phyloP scores from a whole-genome alignment of 2,888 invertebrate genomes.

The Nephrocerus scutellatus region DNA sequence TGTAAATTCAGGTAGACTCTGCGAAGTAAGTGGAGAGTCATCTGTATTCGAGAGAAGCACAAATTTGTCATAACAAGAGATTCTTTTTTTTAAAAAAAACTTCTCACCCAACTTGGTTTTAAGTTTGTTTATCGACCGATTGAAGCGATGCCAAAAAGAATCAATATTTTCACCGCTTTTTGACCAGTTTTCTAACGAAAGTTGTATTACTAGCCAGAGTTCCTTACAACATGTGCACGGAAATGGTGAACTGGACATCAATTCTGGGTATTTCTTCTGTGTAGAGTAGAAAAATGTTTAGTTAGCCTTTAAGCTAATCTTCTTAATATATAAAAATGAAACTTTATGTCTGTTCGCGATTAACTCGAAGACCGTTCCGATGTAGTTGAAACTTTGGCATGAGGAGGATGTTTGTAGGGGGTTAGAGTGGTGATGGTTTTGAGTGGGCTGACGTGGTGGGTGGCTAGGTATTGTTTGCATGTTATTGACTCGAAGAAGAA shows the following conservation, averaged over 20 bases:
- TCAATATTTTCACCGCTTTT: no score
- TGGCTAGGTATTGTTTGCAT: no score
- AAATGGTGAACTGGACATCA: constrained; percentile 50
- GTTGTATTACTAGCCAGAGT: constrained; percentile 52
- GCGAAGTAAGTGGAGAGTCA: constrained; percentile 22
- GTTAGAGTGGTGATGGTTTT: no score
- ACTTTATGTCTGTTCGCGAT: constrained; percentile 16
- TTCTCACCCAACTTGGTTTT: constrained; percentile 26
- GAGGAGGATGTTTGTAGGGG: no score
- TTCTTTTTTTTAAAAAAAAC: not conserved
- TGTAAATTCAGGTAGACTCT: constrained; percentile 35
- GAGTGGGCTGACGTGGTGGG: no score
- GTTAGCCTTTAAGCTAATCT: no score
- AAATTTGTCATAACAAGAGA: not conserved
- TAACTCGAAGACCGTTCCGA: not conserved
- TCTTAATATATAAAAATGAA: no score
- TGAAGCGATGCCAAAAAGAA: constrained; percentile 51
- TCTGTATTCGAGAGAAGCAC: constrained; percentile 20
- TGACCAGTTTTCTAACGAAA: constrained; percentile 43
- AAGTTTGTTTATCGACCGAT: constrained; percentile 37
- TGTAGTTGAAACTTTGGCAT: constrained; percentile 4
- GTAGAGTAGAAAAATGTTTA: no score
- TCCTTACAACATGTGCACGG: constrained; percentile 55
- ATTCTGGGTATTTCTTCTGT: constrained; percentile 44
- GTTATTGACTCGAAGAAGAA: no score